These are phyloP conservation scores for Semaprochilodus insignis DNA, from an alignment of 2,797 vertebrate genomes.

Conservation along the genomic window DNA sequence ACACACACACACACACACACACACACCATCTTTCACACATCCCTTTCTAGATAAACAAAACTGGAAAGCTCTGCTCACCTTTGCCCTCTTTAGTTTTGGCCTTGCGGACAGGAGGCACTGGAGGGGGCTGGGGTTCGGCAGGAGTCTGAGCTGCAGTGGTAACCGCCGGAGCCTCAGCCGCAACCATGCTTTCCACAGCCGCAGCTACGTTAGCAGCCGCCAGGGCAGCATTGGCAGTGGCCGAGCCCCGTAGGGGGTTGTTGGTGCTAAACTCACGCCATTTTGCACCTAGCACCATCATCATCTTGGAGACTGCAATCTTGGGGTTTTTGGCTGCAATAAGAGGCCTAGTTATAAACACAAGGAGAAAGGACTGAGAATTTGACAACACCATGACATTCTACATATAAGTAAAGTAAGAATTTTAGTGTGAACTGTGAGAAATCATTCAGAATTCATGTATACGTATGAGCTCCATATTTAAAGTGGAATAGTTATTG, in stretches of 20 bases:
- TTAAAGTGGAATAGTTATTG: background rate
- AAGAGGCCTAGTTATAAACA: conserved; percentile 82
- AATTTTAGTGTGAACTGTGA: background rate
- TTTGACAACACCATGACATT: background rate
- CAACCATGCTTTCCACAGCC: conserved; percentile 92
- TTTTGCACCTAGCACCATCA: conserved; percentile 98
- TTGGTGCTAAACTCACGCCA: conserved; percentile 99
- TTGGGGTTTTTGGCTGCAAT: conserved; percentile 98
- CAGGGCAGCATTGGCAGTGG: conserved; percentile 88
- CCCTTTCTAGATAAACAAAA: background rate
- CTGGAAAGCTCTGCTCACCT: conserved; percentile 76
- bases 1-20: too few species aligned
- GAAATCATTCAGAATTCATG: background rate
- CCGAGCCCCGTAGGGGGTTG: conserved; percentile 94
- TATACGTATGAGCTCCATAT: too few species aligned
- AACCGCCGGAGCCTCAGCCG: conserved; percentile 43
- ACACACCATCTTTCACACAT: background rate
- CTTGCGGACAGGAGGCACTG: conserved; percentile 88
- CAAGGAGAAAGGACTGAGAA: too few species aligned
- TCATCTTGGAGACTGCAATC: conserved; percentile 98
- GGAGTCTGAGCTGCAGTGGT: conserved; percentile 33
- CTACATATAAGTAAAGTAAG: background rate
- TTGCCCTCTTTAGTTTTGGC: conserved; percentile 99
- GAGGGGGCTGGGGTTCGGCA: conserved; percentile 67
- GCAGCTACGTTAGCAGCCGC: conserved; percentile 90